Evolutionary conservation across 2,888 invertebrate species (phyloP).

Genomic region (Brenthis hecate): DNA sequence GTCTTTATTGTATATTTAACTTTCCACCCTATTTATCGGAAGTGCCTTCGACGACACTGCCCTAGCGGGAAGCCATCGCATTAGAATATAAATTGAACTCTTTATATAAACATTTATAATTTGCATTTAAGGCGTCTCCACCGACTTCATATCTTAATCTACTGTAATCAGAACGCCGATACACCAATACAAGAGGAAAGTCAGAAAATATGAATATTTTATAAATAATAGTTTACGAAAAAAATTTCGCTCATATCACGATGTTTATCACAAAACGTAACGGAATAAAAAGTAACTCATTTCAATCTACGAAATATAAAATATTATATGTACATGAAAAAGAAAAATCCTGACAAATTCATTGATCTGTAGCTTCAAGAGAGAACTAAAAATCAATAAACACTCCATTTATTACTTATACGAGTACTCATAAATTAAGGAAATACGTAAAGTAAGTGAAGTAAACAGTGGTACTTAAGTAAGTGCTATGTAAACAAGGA

Average conservation of each 20-base stretch:
- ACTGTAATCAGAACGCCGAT: conserved; percentile 10
- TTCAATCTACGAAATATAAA: too few species aligned
- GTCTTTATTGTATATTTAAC: conserved; percentile 28
- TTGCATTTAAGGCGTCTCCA: conserved; percentile 67
- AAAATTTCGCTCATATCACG: neutral
- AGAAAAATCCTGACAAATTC: too few species aligned
- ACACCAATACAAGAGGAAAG: neutral
- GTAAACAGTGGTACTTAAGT: too few species aligned
- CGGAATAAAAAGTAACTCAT: too few species aligned
- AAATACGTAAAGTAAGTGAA: too few species aligned
- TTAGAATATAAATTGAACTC: conserved; percentile 79
- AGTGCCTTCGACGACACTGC: conserved; percentile 55
- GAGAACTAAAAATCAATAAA: too few species aligned
- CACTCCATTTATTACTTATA: too few species aligned
- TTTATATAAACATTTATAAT: conserved; percentile 77
- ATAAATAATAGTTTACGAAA: neutral
- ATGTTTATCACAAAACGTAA: too few species aligned
- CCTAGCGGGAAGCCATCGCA: conserved; percentile 65
- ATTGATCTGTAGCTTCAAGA: too few species aligned
- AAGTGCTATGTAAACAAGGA: too few species aligned
- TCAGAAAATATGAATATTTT: conserved; percentile 1
- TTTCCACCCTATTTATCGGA: conserved; percentile 54
- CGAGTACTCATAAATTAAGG: too few species aligned
- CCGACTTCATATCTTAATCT: conserved; percentile 33
- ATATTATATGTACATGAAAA: too few species aligned